These are phyloP conservation scores for Drosophila limbata DNA, from an alignment of 2,888 invertebrate genomes.

Conservation along the genomic window DNA sequence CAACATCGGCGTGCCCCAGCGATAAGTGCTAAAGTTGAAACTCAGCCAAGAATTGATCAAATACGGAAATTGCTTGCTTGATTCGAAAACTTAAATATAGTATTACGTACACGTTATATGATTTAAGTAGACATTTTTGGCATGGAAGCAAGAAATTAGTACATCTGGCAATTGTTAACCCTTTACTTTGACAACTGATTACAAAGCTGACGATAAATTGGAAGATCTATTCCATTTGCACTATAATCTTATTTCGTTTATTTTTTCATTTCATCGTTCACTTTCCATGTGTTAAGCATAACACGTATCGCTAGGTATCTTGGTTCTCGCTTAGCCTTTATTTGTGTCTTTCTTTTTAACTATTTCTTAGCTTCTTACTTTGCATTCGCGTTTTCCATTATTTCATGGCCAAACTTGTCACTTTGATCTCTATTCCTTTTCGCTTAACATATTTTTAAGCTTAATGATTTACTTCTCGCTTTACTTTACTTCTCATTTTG, in stretches of 20 bases:
- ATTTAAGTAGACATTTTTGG: not conserved
- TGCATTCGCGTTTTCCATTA: not conserved
- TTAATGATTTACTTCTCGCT: not conserved
- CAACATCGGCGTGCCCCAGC: not conserved
- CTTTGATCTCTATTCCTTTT: not conserved
- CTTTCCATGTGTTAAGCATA: no score
- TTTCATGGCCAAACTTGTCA: not conserved
- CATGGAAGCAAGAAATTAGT: not conserved
- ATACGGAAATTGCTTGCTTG: not conserved
- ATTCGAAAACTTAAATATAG: not conserved
- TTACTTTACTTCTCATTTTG: not conserved
- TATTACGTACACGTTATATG: constrained; percentile 3
- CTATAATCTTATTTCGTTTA: no score
- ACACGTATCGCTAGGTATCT: no score
- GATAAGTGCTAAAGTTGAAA: not conserved
- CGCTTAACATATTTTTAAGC: no score
- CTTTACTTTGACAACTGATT: not conserved
- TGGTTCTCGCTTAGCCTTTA: no score
- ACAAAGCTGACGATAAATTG: not conserved
- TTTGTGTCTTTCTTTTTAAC: not conserved
- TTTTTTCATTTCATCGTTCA: no score
- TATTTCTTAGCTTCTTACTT: not conserved
- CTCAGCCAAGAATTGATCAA: not conserved
- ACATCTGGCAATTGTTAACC: not conserved
- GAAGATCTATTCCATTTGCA: not conserved